Conservation (phyloP, 2,888 invertebrate genomes). For the Crioceris asparagi region DNA sequence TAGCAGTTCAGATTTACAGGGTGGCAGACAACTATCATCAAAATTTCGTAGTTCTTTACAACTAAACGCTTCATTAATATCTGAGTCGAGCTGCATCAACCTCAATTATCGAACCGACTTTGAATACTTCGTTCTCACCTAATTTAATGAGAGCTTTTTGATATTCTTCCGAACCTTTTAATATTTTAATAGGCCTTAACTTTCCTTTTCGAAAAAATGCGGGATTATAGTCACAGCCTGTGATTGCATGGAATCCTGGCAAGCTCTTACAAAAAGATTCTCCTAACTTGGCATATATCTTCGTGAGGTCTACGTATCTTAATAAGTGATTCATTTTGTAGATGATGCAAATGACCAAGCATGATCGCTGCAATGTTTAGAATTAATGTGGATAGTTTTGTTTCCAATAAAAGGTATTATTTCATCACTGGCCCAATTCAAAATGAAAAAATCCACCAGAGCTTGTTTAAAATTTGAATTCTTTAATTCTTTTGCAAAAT, state of each 20-base stretch:
- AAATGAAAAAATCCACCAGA: conserved; percentile 8
- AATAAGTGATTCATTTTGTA: no score
- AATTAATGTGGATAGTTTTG: conserved; percentile 6
- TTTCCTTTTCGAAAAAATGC: conserved; percentile 5
- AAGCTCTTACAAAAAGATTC: conserved; percentile 1
- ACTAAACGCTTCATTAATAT: not conserved
- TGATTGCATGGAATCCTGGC: conserved; percentile 5
- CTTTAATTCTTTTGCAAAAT: conserved; percentile 10
- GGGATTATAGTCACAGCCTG: conserved; percentile 4
- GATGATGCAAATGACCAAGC: no score
- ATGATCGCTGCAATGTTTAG: not conserved
- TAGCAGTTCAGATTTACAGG: conserved; percentile 6
- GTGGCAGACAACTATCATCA: conserved; percentile 6
- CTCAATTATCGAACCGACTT: not conserved
- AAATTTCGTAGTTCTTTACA: conserved; percentile 6
- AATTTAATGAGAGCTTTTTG: conserved; percentile 5
- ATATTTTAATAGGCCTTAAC: not conserved
- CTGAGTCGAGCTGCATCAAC: not conserved
- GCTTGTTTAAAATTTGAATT: conserved; percentile 12
- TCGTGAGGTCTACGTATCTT: no score
- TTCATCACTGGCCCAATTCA: conserved; percentile 8
- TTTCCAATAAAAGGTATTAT: conserved; percentile 6
- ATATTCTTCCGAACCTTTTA: not conserved
- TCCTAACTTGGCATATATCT: not conserved
- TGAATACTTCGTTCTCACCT: not conserved